Evolutionary conservation across 1,140 invertebrate genomes (phyloP), one percentile per base, ranked within the genome.

Genomic region (Conus betulinus): DNA sequence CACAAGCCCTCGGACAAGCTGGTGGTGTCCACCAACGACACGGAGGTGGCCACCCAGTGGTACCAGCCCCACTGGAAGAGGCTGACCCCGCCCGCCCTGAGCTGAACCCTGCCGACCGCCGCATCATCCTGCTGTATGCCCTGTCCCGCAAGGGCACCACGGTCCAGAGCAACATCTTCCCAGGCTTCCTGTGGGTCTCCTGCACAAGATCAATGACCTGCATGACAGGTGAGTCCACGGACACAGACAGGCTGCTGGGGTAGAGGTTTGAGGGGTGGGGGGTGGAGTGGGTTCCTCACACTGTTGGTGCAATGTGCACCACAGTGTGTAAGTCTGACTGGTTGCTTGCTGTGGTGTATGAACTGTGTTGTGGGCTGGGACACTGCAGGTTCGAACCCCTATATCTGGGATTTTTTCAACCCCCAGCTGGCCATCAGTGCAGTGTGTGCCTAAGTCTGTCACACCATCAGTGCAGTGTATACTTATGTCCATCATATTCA

Each of bases 51-150:
- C 53, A 55, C 93, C 53, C 94, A 94, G 90, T 95, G 93, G 92
- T 94, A 94, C 87, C 92, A 93, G 84, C 94, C 94, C 27, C 92
- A 13, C 87, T 94, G 3, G 93, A 92, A 60, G 93, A 94, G 85
- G 88, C 88, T 51, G 93, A 92, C 57, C 91, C 90, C n/a, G 23
- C 88, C 67, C 87, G 87, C 82, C 90, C 91, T 23, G 92, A 93
- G 51, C 88, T 92, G 51, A 85, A 87, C 76, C 89, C 91, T 51
- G 84, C 91, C 17, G 93, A 94, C 51, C 85, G 87, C 53, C 88
- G 90, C 57, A 89, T 94, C 13, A 63, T 93, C 8, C 82, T 95
- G n/a, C 88, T 94, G 79, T 94, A 92, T 89, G 91, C 93, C 10
- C 51, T 93, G 4, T 90, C 90, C 76, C 91, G 85, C 20, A 95